Base-by-base conservation (phyloP, 2,797 vertebrate genomes). In the Microctenopoma stevenorrisi region DNA sequence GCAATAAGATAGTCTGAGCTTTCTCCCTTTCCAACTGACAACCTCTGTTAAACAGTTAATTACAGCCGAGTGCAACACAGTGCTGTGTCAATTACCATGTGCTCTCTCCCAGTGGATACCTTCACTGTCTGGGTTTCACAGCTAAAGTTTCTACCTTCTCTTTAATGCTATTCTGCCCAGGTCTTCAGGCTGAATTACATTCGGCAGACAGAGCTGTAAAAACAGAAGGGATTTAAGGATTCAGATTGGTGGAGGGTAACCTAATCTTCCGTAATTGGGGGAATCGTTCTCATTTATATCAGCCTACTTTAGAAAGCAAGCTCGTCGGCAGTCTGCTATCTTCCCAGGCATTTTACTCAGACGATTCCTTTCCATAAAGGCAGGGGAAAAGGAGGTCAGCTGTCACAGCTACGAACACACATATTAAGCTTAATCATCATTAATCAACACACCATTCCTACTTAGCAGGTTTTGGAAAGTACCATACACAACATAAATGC, bases 231-330 rank as follows among this genome's bases (percentile, higher is more conserved):
- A 88, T 89, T 91, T 90, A 89, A 89, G 86, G 88, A 86, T 88
- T 87, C 81, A 86, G 86, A 88, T 84, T 84, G 89, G 87, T 84
- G 85, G 86, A 88, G 87, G 86, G 89, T 76, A 85, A 86, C 84
- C 87, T 92, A 88, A 93, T 92, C 91, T 92, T 76, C 82, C 72
- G 61, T 91, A 92, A 93, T 92, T 92, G 86, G 84, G 75, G 84
- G 86, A 85, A 88, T 83, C 85, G 83, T 88, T 88, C 87, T 89
- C 90, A 89, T 92, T 91, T 88, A 83, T 80, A 83, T 86, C 84
- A 78, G 81, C 85, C 87, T 85, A 78, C 83, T 90, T 91, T 83
- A 73, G 79, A 84, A 89, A 80, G 78, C 78, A 49, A 70, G 79
- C 84, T 83, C 69, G 61, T 82, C 75, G 80, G 68, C 81, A 81